These are phyloP conservation scores for Congeria kusceri DNA, from an alignment of 2,888 invertebrate genomes.

Conservation along the genomic window DNA sequence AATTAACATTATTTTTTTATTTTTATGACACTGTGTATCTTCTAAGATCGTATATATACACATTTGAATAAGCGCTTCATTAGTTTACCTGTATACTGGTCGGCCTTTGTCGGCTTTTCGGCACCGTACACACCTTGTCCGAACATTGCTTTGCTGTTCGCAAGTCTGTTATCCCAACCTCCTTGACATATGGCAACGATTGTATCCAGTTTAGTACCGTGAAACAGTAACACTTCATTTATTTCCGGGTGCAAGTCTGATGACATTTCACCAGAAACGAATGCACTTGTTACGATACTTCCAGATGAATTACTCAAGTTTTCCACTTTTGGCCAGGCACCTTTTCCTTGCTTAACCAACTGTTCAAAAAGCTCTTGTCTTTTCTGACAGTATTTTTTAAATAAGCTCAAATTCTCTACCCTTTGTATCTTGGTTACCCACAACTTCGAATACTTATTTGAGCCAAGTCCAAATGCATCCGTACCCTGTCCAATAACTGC, in stretches of 20 bases:
- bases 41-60: too few relatives aligned
- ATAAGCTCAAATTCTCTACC: constrained; percentile 71
- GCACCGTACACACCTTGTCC: constrained; percentile 74
- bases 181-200: constrained; percentile 57
- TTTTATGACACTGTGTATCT: too few relatives aligned
- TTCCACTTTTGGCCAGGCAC: constrained; percentile 16
- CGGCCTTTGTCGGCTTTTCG: constrained; percentile 74
- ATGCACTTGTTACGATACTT: constrained; percentile 8
- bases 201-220: constrained; percentile 68
- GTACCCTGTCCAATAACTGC: constrained; percentile 63
- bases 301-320: constrained; percentile 7
- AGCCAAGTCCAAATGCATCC: constrained; percentile 61
- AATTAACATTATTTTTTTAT: too few relatives aligned
- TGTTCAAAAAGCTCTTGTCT: constrained; percentile 56
- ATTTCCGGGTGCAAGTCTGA: constrained; percentile 31
- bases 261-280: background rate
- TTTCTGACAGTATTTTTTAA: constrained; percentile 58
- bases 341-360: constrained; percentile 23
- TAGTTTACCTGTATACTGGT: constrained; percentile 68
- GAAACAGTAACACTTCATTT: constrained; percentile 73
- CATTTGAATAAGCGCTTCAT: too few relatives aligned
- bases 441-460: constrained; percentile 33
- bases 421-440: constrained; percentile 67
- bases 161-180: constrained; percentile 67
- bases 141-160: constrained; percentile 63